Base-by-base conservation (phyloP, 2,113 vertebrate species). In the Edolisoma coerulescens region DNA sequence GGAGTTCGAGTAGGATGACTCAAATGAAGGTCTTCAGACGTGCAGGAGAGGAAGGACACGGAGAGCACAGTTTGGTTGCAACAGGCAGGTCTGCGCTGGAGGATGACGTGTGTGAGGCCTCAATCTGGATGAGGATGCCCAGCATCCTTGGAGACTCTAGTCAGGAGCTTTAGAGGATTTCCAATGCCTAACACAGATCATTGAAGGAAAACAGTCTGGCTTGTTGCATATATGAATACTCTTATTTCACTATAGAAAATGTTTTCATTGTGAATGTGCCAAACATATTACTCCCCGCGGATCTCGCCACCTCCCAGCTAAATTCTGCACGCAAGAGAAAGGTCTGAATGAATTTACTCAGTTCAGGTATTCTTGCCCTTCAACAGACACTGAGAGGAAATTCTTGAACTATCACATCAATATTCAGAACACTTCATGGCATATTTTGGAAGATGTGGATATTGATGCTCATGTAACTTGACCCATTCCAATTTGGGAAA, bases 361-460 rank as follows among this genome's bases (percentile, higher is more conserved):
- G 91, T 69, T 91, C 89, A 96, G 92, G 90, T 96, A 89, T 81
- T 95, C 84, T 79, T 93, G 95, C 91, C 88, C 91, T 95, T 92
- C 74, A 93, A 22, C 37, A 91, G 94, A 67, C 68, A 81, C 69
- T 42, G 69, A 47, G 33, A 88, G 61, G 57, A 92, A 94, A 83
- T 80, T 59, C 63, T 89, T 83, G 74, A 87, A 61, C 81, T 92
- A 90, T 65, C 71, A 65, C 69, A 95, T 96, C 89, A 93, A 94
- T 86, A 90, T 88, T 84, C 83, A 74, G 74, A 89, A 33, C 80
- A 94, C 56, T 65, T 92, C 56, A 68, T 37, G 53, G 85, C 60
- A 33, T 77, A 60, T 93, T 96, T 95, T 87, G 80, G 89, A 97
- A 95, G 79, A 95, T 59, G 52, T 68, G 76, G 75, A 82, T 89